Evolutionary conservation across 2,888 invertebrate species (phyloP), one percentile per base, ranked within the genome.

Genomic region (Luffia ferchaultella): DNA sequence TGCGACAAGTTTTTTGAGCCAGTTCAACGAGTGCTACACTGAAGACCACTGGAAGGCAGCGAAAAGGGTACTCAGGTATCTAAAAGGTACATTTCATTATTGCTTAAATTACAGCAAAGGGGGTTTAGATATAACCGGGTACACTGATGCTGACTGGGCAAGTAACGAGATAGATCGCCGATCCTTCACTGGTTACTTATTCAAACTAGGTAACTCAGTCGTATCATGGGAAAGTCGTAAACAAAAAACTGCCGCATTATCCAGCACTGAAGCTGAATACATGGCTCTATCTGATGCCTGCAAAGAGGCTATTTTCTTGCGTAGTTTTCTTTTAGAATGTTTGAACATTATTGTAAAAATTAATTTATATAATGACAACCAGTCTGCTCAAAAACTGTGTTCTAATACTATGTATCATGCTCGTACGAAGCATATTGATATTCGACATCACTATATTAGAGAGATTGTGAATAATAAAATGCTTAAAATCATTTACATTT

Each of bases 31-130:
- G n/a, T 45, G 49, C 45, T n/a, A 45, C 20, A 9, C 12, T 41
- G 50, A 52, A 16, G 45, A 7, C 15, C 50, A 53, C 17, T 55
- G 55, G 52, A 47, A 50, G 2, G 20, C 50, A 16, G 52, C 52
- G 2, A 55, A 55, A 46, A 20, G 53, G 9, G 30, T 55, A 0
- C 18, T 55, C 20, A 18, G 52, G 15, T 55, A 55, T 30, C 46
- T 55, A 15, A 51, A 49, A 46, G 51, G 51, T 19, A 52, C 53
- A 3, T 46, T 48, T 20, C 40, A 51, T 15, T 50, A 51, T 47
- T 7, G 19, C 12, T 16, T 50, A 40, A 41, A 20, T 50, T 50
- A 16, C 30, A 45, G 47, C 40, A 30, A 43, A 43, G 5, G 9
- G 7, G 5, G 16, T 43, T n/a, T n/a, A n/a, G n/a, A n/a, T n/a